These are phyloP conservation scores for Entomobrya proxima DNA, from an alignment of 2,888 invertebrate genomes.

Conservation along the genomic window DNA sequence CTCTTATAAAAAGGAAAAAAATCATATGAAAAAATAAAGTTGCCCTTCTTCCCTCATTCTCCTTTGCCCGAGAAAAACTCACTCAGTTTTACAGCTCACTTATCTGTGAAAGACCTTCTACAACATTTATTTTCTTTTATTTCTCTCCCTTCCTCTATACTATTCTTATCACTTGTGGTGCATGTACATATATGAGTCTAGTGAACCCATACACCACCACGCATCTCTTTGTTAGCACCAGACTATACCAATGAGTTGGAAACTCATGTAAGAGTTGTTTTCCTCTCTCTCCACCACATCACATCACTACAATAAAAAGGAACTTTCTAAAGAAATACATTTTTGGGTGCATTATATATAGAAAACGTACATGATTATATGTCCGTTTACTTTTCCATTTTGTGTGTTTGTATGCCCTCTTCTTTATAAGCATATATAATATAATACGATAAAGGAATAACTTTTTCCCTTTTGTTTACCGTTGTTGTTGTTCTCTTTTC, in stretches of 20 bases:
- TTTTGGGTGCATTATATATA: background rate
- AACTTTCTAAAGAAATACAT: conserved; percentile 48
- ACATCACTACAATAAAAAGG: conserved; percentile 39
- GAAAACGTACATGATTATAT: background rate
- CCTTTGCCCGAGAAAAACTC: conserved; percentile 39
- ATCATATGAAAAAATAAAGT: conserved; percentile 63
- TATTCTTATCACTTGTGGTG: conserved; percentile 58
- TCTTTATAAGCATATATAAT: background rate
- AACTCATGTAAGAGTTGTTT: conserved; percentile 1
- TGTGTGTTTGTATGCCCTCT: conserved; percentile 3
- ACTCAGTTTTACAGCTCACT: conserved; percentile 68
- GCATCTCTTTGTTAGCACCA: background rate
- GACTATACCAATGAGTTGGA: background rate
- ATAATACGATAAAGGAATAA: background rate
- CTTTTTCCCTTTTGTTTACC: conserved; percentile 56
- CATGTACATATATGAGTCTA: background rate
- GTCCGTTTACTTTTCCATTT: conserved; percentile 38
- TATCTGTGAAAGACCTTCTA: conserved; percentile 69
- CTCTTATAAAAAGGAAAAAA: conserved; percentile 21
- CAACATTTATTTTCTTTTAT: conserved; percentile 65
- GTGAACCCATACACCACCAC: background rate
- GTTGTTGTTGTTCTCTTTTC: conserved; percentile 48
- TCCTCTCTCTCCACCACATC: background rate
- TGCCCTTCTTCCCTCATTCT: conserved; percentile 56
- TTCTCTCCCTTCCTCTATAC: conserved; percentile 41